These are phyloP conservation scores for Halocynthia roretzi DNA, from an alignment of 23 tunicate genomes.

Conservation along the genomic window DNA sequence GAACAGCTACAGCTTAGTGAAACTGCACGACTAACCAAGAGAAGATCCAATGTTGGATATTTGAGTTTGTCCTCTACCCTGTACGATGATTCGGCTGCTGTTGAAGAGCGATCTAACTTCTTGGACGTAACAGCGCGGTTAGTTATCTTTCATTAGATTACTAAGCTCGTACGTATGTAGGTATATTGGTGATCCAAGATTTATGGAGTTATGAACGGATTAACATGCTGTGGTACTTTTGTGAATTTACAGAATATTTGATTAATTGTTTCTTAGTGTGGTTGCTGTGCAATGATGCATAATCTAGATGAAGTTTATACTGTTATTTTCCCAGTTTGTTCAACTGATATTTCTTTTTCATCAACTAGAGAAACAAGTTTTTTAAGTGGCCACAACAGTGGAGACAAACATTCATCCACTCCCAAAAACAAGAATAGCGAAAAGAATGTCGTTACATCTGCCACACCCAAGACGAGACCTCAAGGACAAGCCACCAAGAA, in stretches of 20 bases:
- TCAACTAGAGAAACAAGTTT: slow-evolving; percentile 10
- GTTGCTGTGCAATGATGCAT: no score
- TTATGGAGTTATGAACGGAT: not conserved
- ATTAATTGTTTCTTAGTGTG: not conserved
- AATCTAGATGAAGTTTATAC: no score
- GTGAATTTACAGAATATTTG: not conserved
- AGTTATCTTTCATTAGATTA: no score
- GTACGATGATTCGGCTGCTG: not conserved
- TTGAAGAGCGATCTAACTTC: not conserved
- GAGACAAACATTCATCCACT: not conserved
- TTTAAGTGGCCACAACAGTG: not conserved
- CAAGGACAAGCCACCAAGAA: not conserved
- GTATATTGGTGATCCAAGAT: not conserved
- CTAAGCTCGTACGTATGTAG: not conserved
- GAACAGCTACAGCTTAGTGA: no score
- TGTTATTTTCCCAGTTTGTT: no score
- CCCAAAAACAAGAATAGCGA: not conserved
- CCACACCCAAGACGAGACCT: not conserved
- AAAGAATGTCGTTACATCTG: slow-evolving; percentile 2
- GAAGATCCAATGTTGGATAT: not conserved
- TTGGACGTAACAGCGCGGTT: not conserved
- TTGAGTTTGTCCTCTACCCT: slow-evolving; percentile 4
- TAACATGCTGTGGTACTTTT: not conserved
- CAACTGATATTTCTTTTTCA: no score
- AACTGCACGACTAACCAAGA: not conserved